These are phyloP conservation scores for Semnornis frantzii DNA, from an alignment of 2,113 vertebrate genomes.

Conservation along the genomic window DNA sequence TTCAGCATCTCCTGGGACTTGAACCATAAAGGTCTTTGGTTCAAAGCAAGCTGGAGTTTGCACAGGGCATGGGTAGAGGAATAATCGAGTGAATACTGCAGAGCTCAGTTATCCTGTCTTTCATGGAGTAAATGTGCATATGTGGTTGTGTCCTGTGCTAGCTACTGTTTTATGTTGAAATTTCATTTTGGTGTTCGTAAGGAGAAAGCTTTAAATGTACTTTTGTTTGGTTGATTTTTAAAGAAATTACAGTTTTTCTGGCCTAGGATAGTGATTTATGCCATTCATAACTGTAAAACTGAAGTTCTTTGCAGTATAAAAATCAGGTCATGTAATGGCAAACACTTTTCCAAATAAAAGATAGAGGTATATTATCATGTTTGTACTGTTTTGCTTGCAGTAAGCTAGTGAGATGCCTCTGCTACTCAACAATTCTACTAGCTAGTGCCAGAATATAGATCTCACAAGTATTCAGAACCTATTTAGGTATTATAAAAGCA, in stretches of 20 bases:
- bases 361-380: not conserved
- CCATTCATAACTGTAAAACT: not conserved
- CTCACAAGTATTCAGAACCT: not conserved
- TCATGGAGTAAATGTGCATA: not conserved
- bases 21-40: slow-evolving; percentile 26
- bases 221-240: not conserved
- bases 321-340: not conserved
- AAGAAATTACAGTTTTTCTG: not conserved
- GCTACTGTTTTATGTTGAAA: not conserved
- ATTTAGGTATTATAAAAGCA: not conserved
- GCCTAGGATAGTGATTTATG: not conserved
- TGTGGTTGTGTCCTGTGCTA: not conserved
- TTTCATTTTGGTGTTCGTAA: not conserved
- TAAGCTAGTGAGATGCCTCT: not conserved
- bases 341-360: not conserved
- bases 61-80: not conserved
- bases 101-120: not conserved
- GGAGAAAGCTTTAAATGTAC: not conserved
- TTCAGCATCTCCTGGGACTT: slow-evolving; percentile 36
- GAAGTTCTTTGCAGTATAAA: not conserved
- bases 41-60: slow-evolving; percentile 21
- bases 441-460: not conserved
- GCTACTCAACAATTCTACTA: not conserved
- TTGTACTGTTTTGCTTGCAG: not conserved
- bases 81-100: not conserved